Conservation (phyloP, 2,113 vertebrate genomes). For the Lepidothrix coronata region DNA sequence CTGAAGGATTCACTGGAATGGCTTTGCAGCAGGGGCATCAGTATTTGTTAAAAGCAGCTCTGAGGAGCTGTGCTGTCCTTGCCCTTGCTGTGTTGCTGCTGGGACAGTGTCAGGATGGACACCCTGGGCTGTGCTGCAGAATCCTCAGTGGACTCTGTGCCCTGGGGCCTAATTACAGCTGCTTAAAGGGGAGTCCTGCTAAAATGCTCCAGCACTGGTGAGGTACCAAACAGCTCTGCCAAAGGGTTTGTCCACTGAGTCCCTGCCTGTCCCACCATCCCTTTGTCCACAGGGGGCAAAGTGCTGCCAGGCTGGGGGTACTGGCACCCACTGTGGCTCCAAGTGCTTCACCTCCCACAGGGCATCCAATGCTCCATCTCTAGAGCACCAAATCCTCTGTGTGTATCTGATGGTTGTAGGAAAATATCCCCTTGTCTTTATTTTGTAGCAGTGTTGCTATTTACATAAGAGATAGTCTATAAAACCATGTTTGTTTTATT, state of each 20-base stretch:
- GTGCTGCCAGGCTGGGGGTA: neutral
- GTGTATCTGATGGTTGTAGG: neutral
- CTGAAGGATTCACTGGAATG: neutral
- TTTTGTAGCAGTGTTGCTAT: neutral
- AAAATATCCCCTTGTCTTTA: neutral
- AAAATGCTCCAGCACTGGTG: neutral
- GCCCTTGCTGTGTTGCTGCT: rapidly evolving
- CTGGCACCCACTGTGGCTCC: neutral
- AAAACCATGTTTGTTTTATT: neutral
- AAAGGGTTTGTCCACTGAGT: neutral
- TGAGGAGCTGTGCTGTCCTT: neutral
- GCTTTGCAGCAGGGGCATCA: neutral
- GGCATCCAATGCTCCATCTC: rapidly evolving
- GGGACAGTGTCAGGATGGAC: neutral
- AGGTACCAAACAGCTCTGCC: neutral
- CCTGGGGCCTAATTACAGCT: neutral
- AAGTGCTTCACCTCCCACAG: neutral
- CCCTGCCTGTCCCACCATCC: neutral
- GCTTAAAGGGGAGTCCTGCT: neutral
- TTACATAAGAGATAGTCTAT: neutral
- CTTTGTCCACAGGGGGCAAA: neutral
- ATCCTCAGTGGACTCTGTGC: neutral
- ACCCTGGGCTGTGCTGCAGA: neutral
- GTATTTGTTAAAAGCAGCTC: neutral
- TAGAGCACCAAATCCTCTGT: neutral